Percentiles rank a stretch among this genome's conserved stretches.
These are phyloP conservation scores for Columba janthina DNA, from an alignment of 2,113 vertebrate genomes.

Conservation along the genomic window DNA sequence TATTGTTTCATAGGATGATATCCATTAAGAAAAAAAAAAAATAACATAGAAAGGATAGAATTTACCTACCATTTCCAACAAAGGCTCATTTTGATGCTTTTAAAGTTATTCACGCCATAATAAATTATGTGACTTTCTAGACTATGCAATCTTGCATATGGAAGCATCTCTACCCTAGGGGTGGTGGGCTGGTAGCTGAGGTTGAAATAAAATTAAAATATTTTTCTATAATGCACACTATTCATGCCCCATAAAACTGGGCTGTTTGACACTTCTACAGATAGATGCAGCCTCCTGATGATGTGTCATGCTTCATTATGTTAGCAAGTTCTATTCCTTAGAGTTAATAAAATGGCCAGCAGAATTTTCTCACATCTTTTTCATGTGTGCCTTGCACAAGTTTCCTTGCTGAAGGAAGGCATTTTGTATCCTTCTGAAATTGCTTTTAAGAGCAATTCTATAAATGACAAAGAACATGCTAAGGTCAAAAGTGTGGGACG, in stretches of 20 bases:
- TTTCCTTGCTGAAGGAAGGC: not conserved
- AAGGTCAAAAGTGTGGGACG: not conserved
- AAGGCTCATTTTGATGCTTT: not conserved
- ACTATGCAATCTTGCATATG: not conserved
- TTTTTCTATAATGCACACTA: not conserved
- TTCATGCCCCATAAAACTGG: not conserved
- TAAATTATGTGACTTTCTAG: slow-evolving; percentile 12
- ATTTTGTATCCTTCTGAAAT: not conserved
- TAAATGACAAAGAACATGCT: not conserved
- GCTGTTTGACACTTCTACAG: slow-evolving; percentile 3
- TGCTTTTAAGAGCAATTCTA: not conserved
- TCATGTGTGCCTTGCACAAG: not conserved
- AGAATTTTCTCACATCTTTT: not conserved
- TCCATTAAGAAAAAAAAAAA: not conserved
- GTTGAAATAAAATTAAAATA: slow-evolving; percentile 11
- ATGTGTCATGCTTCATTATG: not conserved
- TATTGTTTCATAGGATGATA: not conserved
- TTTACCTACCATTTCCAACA: not conserved
- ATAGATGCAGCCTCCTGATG: not conserved
- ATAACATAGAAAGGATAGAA: not conserved
- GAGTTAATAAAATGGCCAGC: not conserved
- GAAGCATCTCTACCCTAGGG: not conserved
- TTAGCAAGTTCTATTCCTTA: not conserved
- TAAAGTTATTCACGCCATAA: not conserved
- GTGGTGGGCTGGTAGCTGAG: not conserved